Conservation (phyloP, 2,888 invertebrate genomes). For the Drosophila tanythrix region DNA sequence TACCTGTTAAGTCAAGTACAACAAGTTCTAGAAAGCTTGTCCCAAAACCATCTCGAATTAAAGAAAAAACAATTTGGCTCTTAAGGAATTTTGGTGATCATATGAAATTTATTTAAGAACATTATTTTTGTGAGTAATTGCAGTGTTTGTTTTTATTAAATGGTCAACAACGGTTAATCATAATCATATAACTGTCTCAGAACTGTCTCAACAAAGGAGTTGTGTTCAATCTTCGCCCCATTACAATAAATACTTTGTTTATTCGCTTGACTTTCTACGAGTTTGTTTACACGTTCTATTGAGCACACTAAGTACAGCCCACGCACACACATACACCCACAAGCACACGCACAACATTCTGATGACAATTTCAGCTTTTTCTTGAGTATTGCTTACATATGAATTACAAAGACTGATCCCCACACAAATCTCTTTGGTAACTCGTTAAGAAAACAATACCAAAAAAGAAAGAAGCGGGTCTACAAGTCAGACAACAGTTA, state of each 20-base stretch:
- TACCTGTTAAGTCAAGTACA: neutral
- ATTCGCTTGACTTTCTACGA: neutral
- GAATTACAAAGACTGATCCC: slow-evolving; percentile 31
- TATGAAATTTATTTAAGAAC: neutral
- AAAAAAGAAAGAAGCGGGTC: slow-evolving; percentile 48
- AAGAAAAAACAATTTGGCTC: neutral
- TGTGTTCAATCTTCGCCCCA: neutral
- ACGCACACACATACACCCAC: slow-evolving; percentile 8
- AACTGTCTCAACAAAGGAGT: neutral
- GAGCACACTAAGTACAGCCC: slow-evolving; percentile 31
- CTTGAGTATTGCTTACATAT: slow-evolving; percentile 9
- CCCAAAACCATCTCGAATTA: neutral
- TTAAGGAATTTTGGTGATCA: neutral
- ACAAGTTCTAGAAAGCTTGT: neutral
- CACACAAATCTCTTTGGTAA: slow-evolving; percentile 47
- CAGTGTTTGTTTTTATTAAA: neutral
- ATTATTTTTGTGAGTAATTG: neutral
- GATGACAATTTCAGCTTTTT: slow-evolving; percentile 30
- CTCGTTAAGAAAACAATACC: slow-evolving; percentile 45
- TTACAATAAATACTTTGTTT: slow-evolving; percentile 1
- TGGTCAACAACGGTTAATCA: neutral
- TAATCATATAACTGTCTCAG: slow-evolving; percentile 4
- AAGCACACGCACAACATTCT: slow-evolving; percentile 8
- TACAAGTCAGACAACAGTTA: slow-evolving; percentile 63
- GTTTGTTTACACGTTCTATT: slow-evolving; percentile 29